These are phyloP conservation scores for Montipora sp. DNA, from an alignment of 64 coral and sea anemone genomes.

Conservation along the genomic window DNA sequence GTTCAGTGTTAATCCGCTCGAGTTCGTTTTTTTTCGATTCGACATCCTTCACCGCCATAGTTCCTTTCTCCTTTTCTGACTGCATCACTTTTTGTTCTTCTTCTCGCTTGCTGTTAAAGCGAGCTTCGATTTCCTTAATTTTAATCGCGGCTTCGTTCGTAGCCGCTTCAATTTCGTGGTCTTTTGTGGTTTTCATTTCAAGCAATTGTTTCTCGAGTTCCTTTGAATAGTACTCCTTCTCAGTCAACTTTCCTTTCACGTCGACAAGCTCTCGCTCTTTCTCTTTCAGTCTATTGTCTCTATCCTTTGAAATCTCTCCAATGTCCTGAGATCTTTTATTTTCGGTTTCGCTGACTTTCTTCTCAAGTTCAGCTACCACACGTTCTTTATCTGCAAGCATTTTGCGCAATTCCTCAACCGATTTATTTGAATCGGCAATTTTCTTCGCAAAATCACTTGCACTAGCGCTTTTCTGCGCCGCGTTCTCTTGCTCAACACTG, in stretches of 20 bases:
- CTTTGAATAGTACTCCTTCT: conserved; percentile 94
- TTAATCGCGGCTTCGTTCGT: conserved; percentile 67
- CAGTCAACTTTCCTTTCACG: conserved; percentile 87
- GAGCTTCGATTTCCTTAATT: conserved; percentile 67
- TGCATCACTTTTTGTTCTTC: conserved; percentile 83
- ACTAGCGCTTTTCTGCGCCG: conserved; percentile 57
- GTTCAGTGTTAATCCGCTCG: conserved; percentile 61
- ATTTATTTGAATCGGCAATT: conserved; percentile 53
- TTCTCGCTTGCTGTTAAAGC: conserved; percentile 51
- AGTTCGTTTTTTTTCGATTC: conserved; percentile 63
- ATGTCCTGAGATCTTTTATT: conserved; percentile 61
- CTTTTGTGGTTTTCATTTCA: conserved; percentile 84
- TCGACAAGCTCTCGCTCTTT: conserved; percentile 89
- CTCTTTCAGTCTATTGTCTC: conserved; percentile 83
- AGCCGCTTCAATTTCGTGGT: conserved; percentile 75
- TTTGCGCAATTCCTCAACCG: conserved; percentile 46
- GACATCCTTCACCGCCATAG: conserved; percentile 46
- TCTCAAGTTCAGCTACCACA: conserved; percentile 59
- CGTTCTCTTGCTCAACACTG: conserved; percentile 39
- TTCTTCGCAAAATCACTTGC: conserved; percentile 67
- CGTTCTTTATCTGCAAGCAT: conserved; percentile 14
- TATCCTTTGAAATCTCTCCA: conserved; percentile 63
- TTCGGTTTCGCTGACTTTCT: conserved; percentile 67
- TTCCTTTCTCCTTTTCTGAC: conserved; percentile 73
- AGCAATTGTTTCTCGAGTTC: conserved; percentile 92